Evolutionary conservation across 2,888 invertebrate species (phyloP), one percentile per base, ranked within the genome.

Genomic region (Epistrophe grossulariae): DNA sequence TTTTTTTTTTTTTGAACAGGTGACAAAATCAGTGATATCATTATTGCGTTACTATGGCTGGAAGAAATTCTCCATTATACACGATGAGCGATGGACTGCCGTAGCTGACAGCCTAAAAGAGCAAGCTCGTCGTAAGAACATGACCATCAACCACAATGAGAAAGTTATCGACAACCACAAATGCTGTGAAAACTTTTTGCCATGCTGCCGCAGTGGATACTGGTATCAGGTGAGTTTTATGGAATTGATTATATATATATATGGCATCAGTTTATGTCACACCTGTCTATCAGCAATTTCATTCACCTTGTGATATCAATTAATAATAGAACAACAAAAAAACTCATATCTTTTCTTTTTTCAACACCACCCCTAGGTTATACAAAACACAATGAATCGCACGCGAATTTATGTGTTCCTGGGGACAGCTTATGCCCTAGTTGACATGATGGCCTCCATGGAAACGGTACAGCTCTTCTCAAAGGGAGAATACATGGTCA

Each of bases 331-430:
- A 15, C 15, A 13, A 24, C 4, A 60, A 60, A 40, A n/a, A 9
- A 15, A 62, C 8, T 62, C 24, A 48, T 62, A 40, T 24, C 8
- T 1, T 19, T 40, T 1, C 1, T 60, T 40, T n/a, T 19, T 7
- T 15, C 9, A 52, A 52, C 50, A 4, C 24, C 24, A 13, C 28
- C 24, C 13, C 17, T 10, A 93, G 93, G 89, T 93, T 48, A 92
- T 93, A 17, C 96, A 96, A 93, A 96, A 96, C 88, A 97, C 97
- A 40, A 97, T 97, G 93, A 97, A 97, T 92, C 95, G 95, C 90
- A 98, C 97, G 8, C 94, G 98, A 92, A 99, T 99, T 92, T 99
- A 99, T 92, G 97, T 99, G 68, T 98, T 99, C 92, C 94, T 99
- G 91, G 99, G 99, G 0, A 96, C 97, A 28, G 94, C 96, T n/a